phyloP scores from a whole-genome alignment of 1,140 invertebrate species.

The Pararge aegeria region DNA sequence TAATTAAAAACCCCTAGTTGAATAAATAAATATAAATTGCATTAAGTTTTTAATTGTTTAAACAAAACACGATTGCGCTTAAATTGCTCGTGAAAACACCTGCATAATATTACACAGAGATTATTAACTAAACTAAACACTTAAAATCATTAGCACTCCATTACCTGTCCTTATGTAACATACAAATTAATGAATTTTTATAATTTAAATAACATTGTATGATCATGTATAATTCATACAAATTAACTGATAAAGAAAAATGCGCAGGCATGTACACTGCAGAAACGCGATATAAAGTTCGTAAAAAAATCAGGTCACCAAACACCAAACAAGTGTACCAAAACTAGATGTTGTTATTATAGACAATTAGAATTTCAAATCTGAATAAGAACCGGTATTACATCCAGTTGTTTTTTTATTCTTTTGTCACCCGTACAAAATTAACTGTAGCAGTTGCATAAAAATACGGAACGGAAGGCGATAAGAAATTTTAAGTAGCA shows the following conservation, averaged over 20 bases:
- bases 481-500: not conserved
- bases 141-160: too few species aligned
- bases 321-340: not conserved
- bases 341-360: not conserved
- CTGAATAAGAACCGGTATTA: slow-evolving; percentile 5
- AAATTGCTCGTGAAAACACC: too few species aligned
- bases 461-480: not conserved
- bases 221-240: slow-evolving; percentile 1
- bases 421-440: not conserved
- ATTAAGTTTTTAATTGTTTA: not conserved
- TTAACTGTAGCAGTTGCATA: too few species aligned
- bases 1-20: slow-evolving; percentile 10
- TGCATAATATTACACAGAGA: too few species aligned
- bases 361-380: slow-evolving; percentile 4
- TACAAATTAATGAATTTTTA: not conserved
- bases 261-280: not conserved
- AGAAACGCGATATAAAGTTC: not conserved
- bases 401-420: not conserved
- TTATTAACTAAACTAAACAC: too few species aligned
- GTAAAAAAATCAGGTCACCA: slow-evolving; percentile 1
- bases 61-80: not conserved
- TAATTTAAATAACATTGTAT: not conserved
- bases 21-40: not conserved
- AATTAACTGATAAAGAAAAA: not conserved
- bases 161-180: not conserved